phyloP scores from a whole-genome alignment of 2,113 vertebrate genomes.

The Proterorhinus semilunaris region DNA sequence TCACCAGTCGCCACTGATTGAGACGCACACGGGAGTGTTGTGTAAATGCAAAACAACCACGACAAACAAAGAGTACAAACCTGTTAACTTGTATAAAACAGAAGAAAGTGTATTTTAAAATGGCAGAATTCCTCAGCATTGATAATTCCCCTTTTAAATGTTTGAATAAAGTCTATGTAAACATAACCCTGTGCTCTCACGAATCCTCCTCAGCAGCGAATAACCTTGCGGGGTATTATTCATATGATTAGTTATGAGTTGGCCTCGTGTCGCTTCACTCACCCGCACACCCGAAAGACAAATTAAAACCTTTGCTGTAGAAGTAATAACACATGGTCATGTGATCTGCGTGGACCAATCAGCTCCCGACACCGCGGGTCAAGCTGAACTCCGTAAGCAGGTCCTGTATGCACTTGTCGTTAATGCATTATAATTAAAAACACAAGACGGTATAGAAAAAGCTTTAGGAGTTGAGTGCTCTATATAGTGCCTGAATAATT shows the following conservation, averaged over 20 bases:
- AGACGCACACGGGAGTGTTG: too few species aligned
- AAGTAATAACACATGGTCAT: background rate
- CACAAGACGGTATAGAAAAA: constrained; percentile 11
- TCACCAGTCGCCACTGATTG: too few species aligned
- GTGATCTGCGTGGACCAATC: constrained; percentile 1
- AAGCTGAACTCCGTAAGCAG: constrained; percentile 10
- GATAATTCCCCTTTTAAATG: too few species aligned
- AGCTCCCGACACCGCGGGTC: background rate
- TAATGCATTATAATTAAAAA: constrained; percentile 27
- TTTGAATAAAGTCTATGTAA: too few species aligned
- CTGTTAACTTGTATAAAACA: too few species aligned
- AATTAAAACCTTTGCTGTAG: background rate
- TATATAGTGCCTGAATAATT: constrained; percentile 25
- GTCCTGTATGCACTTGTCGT: background rate
- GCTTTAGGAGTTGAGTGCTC: constrained; percentile 12
- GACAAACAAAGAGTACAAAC: too few species aligned
- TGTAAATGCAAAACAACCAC: too few species aligned
- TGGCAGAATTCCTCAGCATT: too few species aligned
- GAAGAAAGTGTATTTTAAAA: too few species aligned
- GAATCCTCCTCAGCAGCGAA: background rate
- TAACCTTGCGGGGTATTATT: background rate
- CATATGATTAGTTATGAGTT: background rate
- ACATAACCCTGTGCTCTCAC: background rate
- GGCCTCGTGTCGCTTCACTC: background rate
- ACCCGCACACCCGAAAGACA: background rate